These are phyloP conservation scores for Nipponia nippon DNA, from an alignment of 2,113 vertebrate species.

Conservation along the genomic window DNA sequence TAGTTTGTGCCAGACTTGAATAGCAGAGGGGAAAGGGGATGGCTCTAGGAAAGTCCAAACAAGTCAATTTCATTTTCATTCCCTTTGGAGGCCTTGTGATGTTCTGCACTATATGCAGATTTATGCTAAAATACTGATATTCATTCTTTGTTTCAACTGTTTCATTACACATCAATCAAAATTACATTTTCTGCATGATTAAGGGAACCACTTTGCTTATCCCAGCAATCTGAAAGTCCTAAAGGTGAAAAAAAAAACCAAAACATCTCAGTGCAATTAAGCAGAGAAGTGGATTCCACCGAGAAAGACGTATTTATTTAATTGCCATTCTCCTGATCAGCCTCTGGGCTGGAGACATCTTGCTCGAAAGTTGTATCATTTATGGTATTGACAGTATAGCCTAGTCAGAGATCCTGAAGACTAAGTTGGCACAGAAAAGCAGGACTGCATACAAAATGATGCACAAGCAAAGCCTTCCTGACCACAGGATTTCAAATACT, in stretches of 20 bases:
- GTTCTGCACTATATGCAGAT: background rate
- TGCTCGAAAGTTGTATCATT: background rate
- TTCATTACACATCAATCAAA: background rate
- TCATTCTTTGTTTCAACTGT: background rate
- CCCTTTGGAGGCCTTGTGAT: background rate
- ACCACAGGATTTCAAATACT: background rate
- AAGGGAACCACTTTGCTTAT: background rate
- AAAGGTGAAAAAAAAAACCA: background rate
- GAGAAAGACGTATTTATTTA: background rate
- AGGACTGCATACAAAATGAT: background rate
- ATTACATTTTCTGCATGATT: background rate
- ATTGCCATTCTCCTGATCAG: background rate
- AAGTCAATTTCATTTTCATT: background rate
- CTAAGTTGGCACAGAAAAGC: background rate
- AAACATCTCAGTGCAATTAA: background rate
- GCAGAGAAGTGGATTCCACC: background rate
- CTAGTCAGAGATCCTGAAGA: background rate
- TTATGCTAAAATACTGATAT: background rate
- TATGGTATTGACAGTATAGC: background rate
- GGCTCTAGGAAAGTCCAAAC: background rate
- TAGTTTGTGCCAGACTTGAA: background rate
- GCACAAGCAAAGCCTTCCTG: background rate
- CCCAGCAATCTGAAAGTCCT: background rate
- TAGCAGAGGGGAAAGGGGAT: background rate
- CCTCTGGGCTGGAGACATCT: background rate